Evolutionary conservation across 2,113 vertebrate species (phyloP).

Genomic region (Alces alces): DNA sequence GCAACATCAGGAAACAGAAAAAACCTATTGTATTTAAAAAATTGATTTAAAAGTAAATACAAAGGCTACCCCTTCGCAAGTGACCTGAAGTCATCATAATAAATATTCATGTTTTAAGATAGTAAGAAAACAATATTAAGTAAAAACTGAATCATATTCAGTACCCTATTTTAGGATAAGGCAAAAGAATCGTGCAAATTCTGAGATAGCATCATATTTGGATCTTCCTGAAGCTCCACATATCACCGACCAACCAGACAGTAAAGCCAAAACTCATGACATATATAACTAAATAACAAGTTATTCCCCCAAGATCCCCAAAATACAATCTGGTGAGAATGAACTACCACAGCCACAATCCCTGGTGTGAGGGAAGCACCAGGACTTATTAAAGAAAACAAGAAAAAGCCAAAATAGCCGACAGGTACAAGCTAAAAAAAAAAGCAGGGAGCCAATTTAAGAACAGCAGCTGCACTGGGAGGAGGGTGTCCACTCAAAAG

Average conservation of each 20-base stretch:
- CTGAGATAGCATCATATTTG: neutral
- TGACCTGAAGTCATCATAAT: neutral
- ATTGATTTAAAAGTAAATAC: neutral
- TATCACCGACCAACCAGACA: neutral
- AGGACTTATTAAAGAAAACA: neutral
- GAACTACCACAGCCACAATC: neutral
- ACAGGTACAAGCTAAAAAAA: neutral
- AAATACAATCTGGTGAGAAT: neutral
- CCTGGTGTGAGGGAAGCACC: neutral
- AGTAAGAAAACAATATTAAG: neutral
- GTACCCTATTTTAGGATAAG: neutral
- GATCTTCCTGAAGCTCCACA: neutral
- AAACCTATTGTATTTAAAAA: neutral
- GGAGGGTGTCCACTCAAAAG: neutral
- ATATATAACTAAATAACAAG: neutral
- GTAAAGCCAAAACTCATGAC: neutral
- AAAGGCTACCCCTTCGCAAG: neutral
- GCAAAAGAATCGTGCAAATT: neutral
- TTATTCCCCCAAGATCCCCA: neutral
- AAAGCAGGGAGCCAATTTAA: neutral
- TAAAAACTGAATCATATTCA: neutral
- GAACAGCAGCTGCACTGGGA: neutral
- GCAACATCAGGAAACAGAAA: neutral
- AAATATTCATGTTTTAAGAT: neutral
- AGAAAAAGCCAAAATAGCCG: neutral